Evolutionary conservation across 2,113 vertebrate genomes (phyloP).

Genomic region (Mastomys coucha): DNA sequence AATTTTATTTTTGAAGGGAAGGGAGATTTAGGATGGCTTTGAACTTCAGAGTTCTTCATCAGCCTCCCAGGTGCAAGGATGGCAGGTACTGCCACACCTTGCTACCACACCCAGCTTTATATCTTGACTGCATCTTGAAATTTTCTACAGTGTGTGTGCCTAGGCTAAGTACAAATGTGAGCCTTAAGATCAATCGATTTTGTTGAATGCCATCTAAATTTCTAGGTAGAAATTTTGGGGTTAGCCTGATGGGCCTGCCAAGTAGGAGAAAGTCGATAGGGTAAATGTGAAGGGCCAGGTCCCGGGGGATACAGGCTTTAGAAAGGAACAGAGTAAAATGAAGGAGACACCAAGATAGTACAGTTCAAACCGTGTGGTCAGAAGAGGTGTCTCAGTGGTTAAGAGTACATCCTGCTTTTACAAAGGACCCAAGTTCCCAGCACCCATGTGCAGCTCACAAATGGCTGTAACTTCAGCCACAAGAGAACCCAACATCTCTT

Average conservation of each 20-base stretch:
- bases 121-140: neutral
- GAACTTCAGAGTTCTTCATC: neutral
- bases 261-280: neutral
- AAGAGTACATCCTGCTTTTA: neutral
- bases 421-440: neutral
- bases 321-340: constrained; percentile 17
- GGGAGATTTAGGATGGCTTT: neutral
- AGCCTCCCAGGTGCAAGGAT: neutral
- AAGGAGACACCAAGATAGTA: neutral
- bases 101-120: neutral
- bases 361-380: neutral
- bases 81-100: neutral
- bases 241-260: neutral
- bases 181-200: constrained; percentile 17
- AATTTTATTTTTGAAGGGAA: neutral
- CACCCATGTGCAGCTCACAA: neutral
- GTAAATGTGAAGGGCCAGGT: neutral
- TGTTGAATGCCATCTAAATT: neutral
- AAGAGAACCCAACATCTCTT: neutral
- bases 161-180: constrained; percentile 19
- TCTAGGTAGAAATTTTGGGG: constrained; percentile 13
- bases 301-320: neutral
- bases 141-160: neutral
- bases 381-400: neutral
- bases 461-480: neutral